Evolutionary conservation across 2,113 vertebrate species (phyloP).

Genomic region (Limanda limanda): DNA sequence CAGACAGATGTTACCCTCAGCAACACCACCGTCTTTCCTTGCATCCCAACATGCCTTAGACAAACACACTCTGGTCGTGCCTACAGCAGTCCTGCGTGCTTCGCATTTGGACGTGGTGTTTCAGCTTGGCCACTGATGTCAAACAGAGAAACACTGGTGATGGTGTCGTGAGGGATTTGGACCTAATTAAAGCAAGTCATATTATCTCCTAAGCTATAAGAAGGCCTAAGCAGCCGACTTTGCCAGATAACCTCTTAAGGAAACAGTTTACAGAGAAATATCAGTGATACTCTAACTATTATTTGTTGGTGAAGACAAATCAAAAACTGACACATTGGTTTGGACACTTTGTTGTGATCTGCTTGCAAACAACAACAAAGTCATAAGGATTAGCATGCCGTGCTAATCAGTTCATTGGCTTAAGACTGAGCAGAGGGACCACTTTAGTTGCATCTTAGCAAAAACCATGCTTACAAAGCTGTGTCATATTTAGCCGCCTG

Average conservation of each 20-base stretch:
- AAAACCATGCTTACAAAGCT: constrained; percentile 29
- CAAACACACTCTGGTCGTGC: background rate
- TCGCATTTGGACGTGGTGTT: background rate
- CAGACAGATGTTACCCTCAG: constrained; percentile 10
- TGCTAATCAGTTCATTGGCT: constrained; percentile 47
- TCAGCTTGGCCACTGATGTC: constrained; percentile 4
- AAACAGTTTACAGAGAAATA: background rate
- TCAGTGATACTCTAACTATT: background rate
- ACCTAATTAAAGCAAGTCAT: constrained; percentile 52
- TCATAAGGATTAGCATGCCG: constrained; percentile 29
- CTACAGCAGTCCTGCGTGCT: background rate
- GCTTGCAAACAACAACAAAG: constrained; percentile 10
- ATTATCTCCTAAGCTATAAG: constrained; percentile 15
- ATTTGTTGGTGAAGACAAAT: background rate
- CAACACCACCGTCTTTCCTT: background rate
- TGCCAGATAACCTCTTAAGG: background rate
- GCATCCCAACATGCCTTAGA: background rate
- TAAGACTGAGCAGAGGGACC: constrained; percentile 12
- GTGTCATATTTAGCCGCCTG: constrained; percentile 23
- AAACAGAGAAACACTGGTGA: constrained; percentile 21
- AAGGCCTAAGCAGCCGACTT: constrained; percentile 6
- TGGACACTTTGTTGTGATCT: constrained; percentile 5
- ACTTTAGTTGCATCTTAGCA: constrained; percentile 17
- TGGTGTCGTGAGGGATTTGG: constrained; percentile 33
- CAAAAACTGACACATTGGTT: background rate